Conservation (phyloP, 2,888 invertebrate genomes). For the Ectemnius continuus region DNA sequence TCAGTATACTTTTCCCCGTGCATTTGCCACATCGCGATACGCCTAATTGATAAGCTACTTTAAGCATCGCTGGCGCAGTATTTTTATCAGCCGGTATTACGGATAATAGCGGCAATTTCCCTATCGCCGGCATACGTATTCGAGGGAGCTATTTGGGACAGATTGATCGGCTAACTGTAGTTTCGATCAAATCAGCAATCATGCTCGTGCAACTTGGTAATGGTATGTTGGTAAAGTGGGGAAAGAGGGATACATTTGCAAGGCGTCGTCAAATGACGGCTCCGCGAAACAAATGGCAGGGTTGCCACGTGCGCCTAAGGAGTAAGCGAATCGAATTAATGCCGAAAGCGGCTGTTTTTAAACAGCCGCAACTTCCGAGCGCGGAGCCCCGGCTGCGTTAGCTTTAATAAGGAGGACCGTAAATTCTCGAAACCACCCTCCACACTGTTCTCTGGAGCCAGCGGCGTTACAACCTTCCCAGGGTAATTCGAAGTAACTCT, state of each 20-base stretch:
- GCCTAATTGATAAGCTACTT: too few relatives aligned
- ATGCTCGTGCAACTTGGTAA: slow-evolving; percentile 38
- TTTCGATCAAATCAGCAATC: background rate
- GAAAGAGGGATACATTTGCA: background rate
- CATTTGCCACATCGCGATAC: too few relatives aligned
- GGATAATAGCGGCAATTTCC: too few relatives aligned
- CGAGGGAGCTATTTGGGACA: too few relatives aligned
- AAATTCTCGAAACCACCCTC: slow-evolving; percentile 58
- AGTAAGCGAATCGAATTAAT: slow-evolving; percentile 46
- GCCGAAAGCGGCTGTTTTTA: slow-evolving; percentile 45
- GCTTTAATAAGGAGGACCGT: slow-evolving; percentile 68
- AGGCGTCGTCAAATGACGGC: background rate
- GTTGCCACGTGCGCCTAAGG: slow-evolving; percentile 1
- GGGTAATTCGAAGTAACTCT: background rate
- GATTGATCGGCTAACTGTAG: background rate
- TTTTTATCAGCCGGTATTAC: too few relatives aligned
- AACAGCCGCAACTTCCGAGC: slow-evolving; percentile 8
- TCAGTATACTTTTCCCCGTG: too few relatives aligned
- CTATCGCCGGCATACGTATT: too few relatives aligned
- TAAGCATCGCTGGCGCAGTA: too few relatives aligned
- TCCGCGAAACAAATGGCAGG: background rate
- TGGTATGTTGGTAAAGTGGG: slow-evolving; percentile 45
- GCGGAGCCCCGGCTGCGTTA: background rate
- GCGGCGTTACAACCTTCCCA: background rate
- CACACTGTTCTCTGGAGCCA: slow-evolving; percentile 15